A percentile compares a stretch with the other conserved stretches of the same genome.
These are phyloP conservation scores for Triplophysa dalaica DNA, from an alignment of 2,113 vertebrate genomes.

Conservation along the genomic window DNA sequence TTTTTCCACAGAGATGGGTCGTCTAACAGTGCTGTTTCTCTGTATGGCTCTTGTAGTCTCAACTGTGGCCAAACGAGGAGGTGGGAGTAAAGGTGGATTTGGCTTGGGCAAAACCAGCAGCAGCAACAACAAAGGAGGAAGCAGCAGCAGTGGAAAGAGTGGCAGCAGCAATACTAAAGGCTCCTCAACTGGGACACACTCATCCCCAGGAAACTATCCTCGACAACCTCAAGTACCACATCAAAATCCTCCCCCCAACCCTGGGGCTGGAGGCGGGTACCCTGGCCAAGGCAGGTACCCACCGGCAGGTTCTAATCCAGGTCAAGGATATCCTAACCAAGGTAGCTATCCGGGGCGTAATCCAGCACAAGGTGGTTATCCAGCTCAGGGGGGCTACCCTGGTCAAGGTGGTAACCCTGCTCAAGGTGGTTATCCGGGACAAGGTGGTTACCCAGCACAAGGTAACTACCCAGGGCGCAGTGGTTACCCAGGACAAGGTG, in stretches of 20 bases:
- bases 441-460: constrained; percentile 40
- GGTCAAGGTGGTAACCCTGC: constrained; percentile 15
- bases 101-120: constrained; percentile 43
- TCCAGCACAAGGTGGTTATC: constrained; percentile 38
- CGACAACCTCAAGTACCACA: constrained; percentile 61
- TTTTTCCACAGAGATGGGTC: constrained; percentile 49
- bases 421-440: constrained; percentile 35
- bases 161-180: constrained; percentile 41
- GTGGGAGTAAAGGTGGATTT: constrained; percentile 41
- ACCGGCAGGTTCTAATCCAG: constrained; percentile 47
- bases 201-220: constrained; percentile 48
- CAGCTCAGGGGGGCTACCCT: constrained; percentile 31
- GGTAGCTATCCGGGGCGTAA: constrained; percentile 46
- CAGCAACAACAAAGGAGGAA: constrained; percentile 41
- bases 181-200: constrained; percentile 44
- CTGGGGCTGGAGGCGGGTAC: constrained; percentile 50
- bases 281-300: constrained; percentile 56
- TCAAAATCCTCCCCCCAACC: constrained; percentile 62
- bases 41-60: constrained; percentile 42
- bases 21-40: constrained; percentile 33
- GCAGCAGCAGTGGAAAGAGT: constrained; percentile 37
- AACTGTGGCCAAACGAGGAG: constrained; percentile 31
- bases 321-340: constrained; percentile 52
- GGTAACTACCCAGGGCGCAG: constrained; percentile 35
- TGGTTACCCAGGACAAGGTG: constrained; percentile 24